Percentiles rank a stretch among this genome's conserved stretches.
These are phyloP conservation scores for Malurus elegans DNA, from an alignment of 2,113 vertebrate species.

Conservation along the genomic window DNA sequence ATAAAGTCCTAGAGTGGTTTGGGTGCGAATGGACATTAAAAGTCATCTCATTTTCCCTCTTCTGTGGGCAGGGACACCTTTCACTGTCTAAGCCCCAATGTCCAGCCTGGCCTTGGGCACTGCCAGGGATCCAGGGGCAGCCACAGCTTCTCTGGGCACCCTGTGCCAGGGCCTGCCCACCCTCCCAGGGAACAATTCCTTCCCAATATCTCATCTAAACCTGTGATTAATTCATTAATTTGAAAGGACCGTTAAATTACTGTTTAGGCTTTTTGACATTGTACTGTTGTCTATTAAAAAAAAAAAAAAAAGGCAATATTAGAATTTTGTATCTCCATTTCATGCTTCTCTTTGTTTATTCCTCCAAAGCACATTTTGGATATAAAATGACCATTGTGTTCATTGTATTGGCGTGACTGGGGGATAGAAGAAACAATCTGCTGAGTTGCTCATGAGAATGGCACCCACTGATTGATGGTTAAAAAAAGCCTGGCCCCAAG, in stretches of 20 bases:
- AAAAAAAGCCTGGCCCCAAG: background rate
- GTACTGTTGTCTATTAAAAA: background rate
- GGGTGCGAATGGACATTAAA: background rate
- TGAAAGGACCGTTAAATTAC: background rate
- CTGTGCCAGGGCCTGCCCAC: background rate
- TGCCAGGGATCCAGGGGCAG: background rate
- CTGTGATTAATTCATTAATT: background rate
- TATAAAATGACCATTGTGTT: background rate
- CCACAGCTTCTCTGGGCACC: background rate
- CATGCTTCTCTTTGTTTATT: background rate
- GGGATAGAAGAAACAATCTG: background rate
- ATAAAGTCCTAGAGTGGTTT: background rate
- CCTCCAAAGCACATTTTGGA: background rate
- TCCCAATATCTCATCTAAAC: background rate
- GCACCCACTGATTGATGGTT: background rate
- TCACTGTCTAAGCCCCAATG: rapidly evolving
- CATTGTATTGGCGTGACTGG: background rate
- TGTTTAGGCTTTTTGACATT: background rate
- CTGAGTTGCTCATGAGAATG: background rate
- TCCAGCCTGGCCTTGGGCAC: background rate
- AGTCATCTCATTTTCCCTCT: rapidly evolving
- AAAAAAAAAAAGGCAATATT: background rate
- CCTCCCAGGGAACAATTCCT: background rate
- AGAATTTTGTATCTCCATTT: background rate
- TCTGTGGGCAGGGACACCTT: background rate